These are phyloP conservation scores for Ciconia nigra DNA, from an alignment of 2,797 vertebrate genomes.

Conservation along the genomic window DNA sequence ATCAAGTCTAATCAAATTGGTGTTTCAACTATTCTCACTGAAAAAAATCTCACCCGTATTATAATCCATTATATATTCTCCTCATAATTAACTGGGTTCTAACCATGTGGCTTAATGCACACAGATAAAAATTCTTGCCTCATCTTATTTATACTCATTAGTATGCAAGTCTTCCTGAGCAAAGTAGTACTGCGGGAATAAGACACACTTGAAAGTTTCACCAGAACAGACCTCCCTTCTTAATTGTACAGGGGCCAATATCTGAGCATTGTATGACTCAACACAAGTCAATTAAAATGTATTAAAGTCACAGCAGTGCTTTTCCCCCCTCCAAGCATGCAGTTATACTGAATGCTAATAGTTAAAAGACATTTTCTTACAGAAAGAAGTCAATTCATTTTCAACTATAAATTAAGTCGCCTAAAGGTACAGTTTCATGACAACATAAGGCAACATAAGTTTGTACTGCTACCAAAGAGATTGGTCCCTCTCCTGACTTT, in stretches of 20 bases:
- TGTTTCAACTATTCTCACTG: neutral
- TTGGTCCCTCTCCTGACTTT: neutral
- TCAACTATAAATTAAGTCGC: neutral
- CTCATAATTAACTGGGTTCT: neutral
- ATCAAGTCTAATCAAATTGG: neutral
- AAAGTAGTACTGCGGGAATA: neutral
- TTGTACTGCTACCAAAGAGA: neutral
- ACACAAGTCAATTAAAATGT: neutral
- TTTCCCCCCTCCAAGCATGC: neutral
- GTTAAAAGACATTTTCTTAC: neutral
- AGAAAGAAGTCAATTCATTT: neutral
- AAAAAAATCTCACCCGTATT: neutral
- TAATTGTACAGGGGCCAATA: neutral
- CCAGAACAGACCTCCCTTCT: neutral
- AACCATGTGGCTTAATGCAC: neutral
- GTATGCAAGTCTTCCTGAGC: neutral
- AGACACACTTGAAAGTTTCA: neutral
- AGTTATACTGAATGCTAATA: neutral
- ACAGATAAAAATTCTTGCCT: neutral
- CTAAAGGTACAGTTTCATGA: neutral
- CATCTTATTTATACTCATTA: neutral
- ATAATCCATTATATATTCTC: neutral
- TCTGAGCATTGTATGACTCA: neutral
- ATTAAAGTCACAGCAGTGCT: neutral
- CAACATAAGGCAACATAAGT: neutral